Evolutionary conservation across 2,113 vertebrate genomes (phyloP).

Genomic region (Tragelaphus scriptus): DNA sequence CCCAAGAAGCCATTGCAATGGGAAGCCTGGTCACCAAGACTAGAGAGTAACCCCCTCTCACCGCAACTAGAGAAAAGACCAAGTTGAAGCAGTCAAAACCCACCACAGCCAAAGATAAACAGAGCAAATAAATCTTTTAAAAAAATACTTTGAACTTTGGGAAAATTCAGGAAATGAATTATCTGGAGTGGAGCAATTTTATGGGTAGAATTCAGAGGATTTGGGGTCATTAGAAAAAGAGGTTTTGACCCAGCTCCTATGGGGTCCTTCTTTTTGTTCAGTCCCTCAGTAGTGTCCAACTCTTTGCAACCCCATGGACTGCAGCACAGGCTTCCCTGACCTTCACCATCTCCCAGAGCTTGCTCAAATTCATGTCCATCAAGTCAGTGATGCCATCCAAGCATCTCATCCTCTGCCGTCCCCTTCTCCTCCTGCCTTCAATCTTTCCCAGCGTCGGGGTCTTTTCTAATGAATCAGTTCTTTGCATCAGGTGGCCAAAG

Average conservation of each 20-base stretch:
- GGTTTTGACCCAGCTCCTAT: background rate
- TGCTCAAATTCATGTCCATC: background rate
- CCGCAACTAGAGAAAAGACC: background rate
- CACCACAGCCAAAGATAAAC: background rate
- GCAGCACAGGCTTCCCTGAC: background rate
- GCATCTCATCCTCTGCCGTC: background rate
- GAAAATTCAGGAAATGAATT: background rate
- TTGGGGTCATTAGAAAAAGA: background rate
- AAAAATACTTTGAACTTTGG: background rate
- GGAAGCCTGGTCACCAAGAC: background rate
- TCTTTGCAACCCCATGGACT: background rate
- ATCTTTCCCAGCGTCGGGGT: background rate
- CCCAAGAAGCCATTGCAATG: background rate
- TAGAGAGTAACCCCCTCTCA: fast-evolving
- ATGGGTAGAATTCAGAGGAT: background rate
- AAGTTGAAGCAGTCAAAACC: background rate
- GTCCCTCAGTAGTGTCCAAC: background rate
- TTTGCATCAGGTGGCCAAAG: background rate
- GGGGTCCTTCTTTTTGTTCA: background rate
- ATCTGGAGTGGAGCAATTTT: background rate
- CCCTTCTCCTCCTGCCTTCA: background rate
- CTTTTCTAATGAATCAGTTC: background rate
- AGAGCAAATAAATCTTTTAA: background rate
- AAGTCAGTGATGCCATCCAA: background rate
- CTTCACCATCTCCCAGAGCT: background rate